Conservation (phyloP, 2,888 invertebrate species). For the Phortica okadai region DNA sequence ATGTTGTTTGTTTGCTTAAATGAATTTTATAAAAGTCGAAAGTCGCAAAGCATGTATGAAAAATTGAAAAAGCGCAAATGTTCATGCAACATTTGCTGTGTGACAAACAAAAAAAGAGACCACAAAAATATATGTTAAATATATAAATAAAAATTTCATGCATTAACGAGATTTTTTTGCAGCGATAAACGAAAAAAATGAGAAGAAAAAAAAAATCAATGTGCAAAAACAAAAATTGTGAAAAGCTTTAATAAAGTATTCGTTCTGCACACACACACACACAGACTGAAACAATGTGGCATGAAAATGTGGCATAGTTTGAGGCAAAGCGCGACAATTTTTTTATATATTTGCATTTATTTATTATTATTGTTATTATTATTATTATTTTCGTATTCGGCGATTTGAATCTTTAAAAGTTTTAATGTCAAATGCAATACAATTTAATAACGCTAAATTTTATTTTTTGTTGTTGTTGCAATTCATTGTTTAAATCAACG, state of each 20-base stretch:
- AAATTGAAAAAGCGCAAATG: background rate
- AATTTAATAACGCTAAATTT: conserved; percentile 31
- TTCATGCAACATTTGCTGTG: background rate
- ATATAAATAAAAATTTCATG: conserved; percentile 15
- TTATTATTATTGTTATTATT: background rate
- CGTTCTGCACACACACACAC: conserved; percentile 29
- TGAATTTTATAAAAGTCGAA: background rate
- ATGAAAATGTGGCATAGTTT: background rate
- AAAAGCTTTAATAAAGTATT: conserved; percentile 33
- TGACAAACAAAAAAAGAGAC: background rate
- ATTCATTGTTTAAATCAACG: conserved; percentile 17
- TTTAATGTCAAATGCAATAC: conserved; percentile 38
- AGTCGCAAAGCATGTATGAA: background rate
- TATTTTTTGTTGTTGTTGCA: conserved; percentile 38
- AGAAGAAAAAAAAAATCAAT: background rate
- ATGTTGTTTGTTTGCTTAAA: background rate
- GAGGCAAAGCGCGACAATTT: conserved; percentile 14
- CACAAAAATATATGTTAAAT: conserved; percentile 9
- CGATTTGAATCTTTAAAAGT: conserved; percentile 37
- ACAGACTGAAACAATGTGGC: background rate
- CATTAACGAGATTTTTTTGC: conserved; percentile 24
- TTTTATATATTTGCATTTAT: background rate
- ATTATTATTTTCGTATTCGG: background rate
- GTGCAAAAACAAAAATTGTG: conserved; percentile 17
- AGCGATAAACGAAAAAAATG: conserved; percentile 9